Base-by-base conservation (phyloP, 2,888 invertebrate species). In the Beris chalybata region DNA sequence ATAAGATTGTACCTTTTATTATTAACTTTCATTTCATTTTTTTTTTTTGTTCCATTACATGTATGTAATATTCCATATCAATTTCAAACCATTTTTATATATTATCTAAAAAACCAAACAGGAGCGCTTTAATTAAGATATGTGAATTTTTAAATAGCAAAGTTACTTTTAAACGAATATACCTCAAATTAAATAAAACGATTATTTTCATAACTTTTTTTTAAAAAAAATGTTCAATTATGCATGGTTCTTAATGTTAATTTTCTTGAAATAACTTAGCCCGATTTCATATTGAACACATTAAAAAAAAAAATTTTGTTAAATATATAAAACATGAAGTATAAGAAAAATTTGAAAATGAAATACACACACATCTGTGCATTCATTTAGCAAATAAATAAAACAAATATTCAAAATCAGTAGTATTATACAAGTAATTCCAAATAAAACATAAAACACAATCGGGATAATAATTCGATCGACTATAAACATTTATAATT, bases 91-190 rank as follows among this genome's bases (percentile, higher is more conserved):
- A 54, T 57, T 50, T 52, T 22, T 22, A 22, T 22, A 22, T 22
- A 22, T 22, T 3, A 22, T 22, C 56, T 64, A 15, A 52, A 57
- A 70, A 71, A 70, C 70, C 72, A 72, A 72, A 72, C 72, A 72
- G 72, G 72, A 71, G 71, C 72, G 71, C 70, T 72, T 72, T 72
- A 71, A 72, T 72, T 71, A 72, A 48, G 44, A 61, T 55, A 59
- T 58, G 52, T 57, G 55, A 57, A 48, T 57, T 53, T 58, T 58
- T 45, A 53, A 56, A 65, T 56, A 66, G 57, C 55, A 64, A 56
- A 45, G 57, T 63, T 63, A 52, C 58, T 59, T 53, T 53, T 43
- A 29, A 29, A 13, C 38, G 11, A 29, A 15, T 63, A 53, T 44
- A 47, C 50, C 48, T 12, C 12, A 13, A 50, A 38, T 38, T 57